Percentiles rank a stretch among this genome's conserved stretches.
Conservation (phyloP, 1,140 invertebrate genomes). For the Lutraria rhynchaena region DNA sequence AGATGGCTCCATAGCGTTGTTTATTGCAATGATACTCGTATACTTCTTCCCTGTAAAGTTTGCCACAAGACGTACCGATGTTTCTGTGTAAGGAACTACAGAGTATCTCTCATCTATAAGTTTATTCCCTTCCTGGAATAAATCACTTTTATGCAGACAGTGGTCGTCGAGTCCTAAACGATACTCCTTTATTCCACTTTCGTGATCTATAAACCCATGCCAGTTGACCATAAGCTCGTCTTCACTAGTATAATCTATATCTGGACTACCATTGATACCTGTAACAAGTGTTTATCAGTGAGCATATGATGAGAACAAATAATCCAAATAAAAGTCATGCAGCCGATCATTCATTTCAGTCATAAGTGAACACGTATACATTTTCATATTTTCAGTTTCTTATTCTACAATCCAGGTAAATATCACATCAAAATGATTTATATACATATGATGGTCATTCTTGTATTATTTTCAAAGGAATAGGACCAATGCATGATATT, state of each 20-base stretch:
- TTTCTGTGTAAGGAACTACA: slow-evolving; percentile 5
- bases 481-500: too few species aligned
- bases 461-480: too few species aligned
- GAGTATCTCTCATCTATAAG: neutral
- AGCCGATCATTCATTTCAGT: neutral
- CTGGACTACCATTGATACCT: slow-evolving; percentile 28
- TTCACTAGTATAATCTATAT: slow-evolving; percentile 67
- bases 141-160: slow-evolving; percentile 51
- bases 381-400: too few species aligned
- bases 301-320: neutral
- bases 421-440: too few species aligned
- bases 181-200: slow-evolving; percentile 66
- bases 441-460: too few species aligned
- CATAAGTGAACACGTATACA: neutral
- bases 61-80: slow-evolving; percentile 4
- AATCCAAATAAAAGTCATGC: neutral
- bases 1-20: slow-evolving; percentile 65
- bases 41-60: slow-evolving; percentile 53
- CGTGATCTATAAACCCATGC: slow-evolving; percentile 68
- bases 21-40: slow-evolving; percentile 58
- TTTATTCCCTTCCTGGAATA: neutral
- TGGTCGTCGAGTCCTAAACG: slow-evolving; percentile 31
- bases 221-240: slow-evolving; percentile 54
- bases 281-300: neutral
- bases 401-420: too few species aligned